Evolutionary conservation across 2,797 vertebrate species (phyloP).

Genomic region (Staurois parvus): DNA sequence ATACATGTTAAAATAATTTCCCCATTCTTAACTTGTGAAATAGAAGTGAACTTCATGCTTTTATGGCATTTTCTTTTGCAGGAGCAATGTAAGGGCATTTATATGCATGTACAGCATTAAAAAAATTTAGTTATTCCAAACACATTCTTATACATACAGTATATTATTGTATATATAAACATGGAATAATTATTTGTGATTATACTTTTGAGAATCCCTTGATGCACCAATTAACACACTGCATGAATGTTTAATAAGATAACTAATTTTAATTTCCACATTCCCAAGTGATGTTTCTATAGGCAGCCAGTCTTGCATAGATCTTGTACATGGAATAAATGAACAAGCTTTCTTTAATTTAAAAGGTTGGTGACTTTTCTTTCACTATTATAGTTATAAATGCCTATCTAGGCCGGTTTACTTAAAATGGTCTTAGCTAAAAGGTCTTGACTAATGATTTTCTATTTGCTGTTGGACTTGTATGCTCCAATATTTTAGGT

Average conservation of each 20-base stretch:
- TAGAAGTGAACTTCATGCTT: too few species aligned
- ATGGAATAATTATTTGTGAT: constrained; percentile 45
- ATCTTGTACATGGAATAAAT: constrained; percentile 13
- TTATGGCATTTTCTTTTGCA: too few species aligned
- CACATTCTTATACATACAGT: constrained; percentile 21
- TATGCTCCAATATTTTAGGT: too few species aligned
- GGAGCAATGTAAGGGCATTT: not conserved
- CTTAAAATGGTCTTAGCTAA: not conserved
- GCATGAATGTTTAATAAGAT: constrained; percentile 53
- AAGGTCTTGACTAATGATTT: not conserved
- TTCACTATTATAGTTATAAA: constrained; percentile 16
- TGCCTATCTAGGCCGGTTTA: constrained; percentile 3
- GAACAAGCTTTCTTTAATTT: constrained; percentile 28
- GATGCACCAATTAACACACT: constrained; percentile 45
- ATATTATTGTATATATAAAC: constrained; percentile 40
- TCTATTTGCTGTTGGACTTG: not conserved
- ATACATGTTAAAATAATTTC: too few species aligned
- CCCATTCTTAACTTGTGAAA: too few species aligned
- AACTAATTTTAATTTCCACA: constrained; percentile 45
- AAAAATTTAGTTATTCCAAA: constrained; percentile 21
- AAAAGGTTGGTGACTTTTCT: not conserved
- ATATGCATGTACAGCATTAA: not conserved
- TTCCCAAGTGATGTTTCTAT: constrained; percentile 37
- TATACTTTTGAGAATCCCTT: constrained; percentile 40
- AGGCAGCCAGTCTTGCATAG: constrained; percentile 29